Base-by-base conservation (phyloP, 1,140 invertebrate genomes). In the Agrilus planipennis region DNA sequence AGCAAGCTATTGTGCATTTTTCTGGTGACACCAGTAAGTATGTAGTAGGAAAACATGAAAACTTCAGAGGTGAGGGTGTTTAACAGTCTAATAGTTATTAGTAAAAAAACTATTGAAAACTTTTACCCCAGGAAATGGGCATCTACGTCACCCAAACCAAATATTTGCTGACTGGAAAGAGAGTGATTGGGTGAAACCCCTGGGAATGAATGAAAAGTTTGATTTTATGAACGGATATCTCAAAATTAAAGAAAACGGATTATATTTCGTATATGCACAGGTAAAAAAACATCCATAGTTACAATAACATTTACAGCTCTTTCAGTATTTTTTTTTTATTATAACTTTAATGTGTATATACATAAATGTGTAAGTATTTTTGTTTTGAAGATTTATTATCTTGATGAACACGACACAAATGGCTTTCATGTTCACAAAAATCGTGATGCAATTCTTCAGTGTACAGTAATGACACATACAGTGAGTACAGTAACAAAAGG, bases 201-300 rank as follows among this genome's bases (percentile, higher is more conserved):
- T 64, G 3, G 60, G 58, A 1, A 64, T 64, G 58, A 56, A 53
- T 16, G 45, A 50, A 6, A 42, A 66, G 14, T 68, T 72, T 41
- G 41, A 49, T 1, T 42, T 67, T 7, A 40, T 58, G 0, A 54
- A 65, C 23, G 76, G 76, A 2, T 54, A 59, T 9, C 46, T 78
- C 1, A 71, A 67, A 0, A 64, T 79, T 3, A 64, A 65, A 27
- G 68, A 75, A 34, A 37, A 67, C 12, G 77, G 77, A 28, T 51
- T 80, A 4, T 80, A 79, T 53, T 69, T 77, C 36, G 61, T 75
- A n/a, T 79, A 79, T 52, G 73, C 73, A 2, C 77, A 80, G 57
- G 70, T 71, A 53, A 31, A 29, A 20, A 41, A 10, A 6, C 5
- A 14, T 12, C n/a, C n/a, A n/a, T n/a, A n/a, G n/a, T n/a, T n/a